Conservation (phyloP, 2,113 vertebrate genomes). For the Peromyscus californicus region DNA sequence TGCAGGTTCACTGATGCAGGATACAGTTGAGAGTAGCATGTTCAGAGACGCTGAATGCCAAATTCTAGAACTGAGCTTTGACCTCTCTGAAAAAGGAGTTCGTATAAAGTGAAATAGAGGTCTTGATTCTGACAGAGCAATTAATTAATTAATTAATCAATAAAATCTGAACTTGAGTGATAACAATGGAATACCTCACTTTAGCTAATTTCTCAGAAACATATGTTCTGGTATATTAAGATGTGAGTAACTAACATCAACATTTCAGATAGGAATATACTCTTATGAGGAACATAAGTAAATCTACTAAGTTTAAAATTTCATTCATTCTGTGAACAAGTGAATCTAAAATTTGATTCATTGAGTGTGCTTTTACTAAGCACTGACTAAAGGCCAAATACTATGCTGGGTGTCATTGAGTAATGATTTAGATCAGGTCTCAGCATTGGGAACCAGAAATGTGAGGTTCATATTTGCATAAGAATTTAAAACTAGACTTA, state of each 20-base stretch:
- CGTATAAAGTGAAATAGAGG: not conserved
- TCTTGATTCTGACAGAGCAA: slow-evolving; percentile 42
- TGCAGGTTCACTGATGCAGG: not conserved
- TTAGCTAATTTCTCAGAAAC: not conserved
- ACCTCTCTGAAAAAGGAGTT: slow-evolving; percentile 2
- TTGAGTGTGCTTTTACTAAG: not conserved
- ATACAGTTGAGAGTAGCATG: not conserved
- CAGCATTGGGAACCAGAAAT: not conserved
- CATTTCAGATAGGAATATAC: not conserved
- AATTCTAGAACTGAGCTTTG: not conserved
- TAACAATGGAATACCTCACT: not conserved
- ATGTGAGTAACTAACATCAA: not conserved
- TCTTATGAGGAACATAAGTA: not conserved
- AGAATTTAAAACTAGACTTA: not conserved
- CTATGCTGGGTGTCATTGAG: not conserved
- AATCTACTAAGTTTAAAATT: not conserved
- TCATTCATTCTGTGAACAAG: not conserved
- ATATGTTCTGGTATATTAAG: not conserved
- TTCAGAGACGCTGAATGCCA: not conserved
- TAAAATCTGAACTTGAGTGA: slow-evolving; percentile 2
- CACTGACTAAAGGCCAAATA: not conserved
- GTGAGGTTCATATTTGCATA: not conserved
- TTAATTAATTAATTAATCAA: not conserved
- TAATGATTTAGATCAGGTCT: not conserved
- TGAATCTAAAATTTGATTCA: not conserved